Base-by-base conservation (phyloP, 2,113 vertebrate species). In the Syngnathus typhle region DNA sequence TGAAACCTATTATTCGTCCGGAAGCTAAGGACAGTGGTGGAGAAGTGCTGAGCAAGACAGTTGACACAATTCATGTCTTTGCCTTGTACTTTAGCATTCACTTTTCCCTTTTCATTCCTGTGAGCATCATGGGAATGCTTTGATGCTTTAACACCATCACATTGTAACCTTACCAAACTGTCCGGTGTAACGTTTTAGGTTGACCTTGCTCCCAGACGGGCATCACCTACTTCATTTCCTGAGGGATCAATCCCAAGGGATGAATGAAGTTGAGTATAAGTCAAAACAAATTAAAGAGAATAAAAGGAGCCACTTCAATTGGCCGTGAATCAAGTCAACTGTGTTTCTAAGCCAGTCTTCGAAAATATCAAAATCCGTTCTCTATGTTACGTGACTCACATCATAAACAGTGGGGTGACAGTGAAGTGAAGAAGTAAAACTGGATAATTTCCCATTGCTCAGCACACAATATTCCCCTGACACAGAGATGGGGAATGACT, bases 11-110 rank as follows among this genome's bases (percentile, higher is more conserved):
- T 56, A 65, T 47, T 32, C 64, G 71, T 41, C 66, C 39, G 73
- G 85, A 72, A 81, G 80, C 77, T 83, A 69, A 75, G 51, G 65
- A 68, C 23, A 71, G 66, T 80, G 71, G 75, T 67, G 73, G 60
- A 82, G 73, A 64, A 76, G 64, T 75, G 52, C 19, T 1, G 41
- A 68, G 69, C 44, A 47, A 36, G 69, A 80, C 71, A 79, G 78
- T 70, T 78, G 76, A 80, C 66, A 52, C 77, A 76, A 82, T 16
- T 27, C 79, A 82, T 46, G 56, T 68, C 46, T 68, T 79, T 79
- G 82, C 77, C 60, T 83, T 72, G 15, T 70, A 67, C 58, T 75
- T 85, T 78, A 60, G 21, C 68, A 13, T 56, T 32, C 69, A 54
- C 13, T 2, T 56, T 56, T 32, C 67, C 58, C 13, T 1, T 68